A percentile compares a stretch with the other conserved stretches of the same genome.
Evolutionary conservation across 2,888 invertebrate genomes (phyloP).

Genomic region (Callyntrura guangdongensis): DNA sequence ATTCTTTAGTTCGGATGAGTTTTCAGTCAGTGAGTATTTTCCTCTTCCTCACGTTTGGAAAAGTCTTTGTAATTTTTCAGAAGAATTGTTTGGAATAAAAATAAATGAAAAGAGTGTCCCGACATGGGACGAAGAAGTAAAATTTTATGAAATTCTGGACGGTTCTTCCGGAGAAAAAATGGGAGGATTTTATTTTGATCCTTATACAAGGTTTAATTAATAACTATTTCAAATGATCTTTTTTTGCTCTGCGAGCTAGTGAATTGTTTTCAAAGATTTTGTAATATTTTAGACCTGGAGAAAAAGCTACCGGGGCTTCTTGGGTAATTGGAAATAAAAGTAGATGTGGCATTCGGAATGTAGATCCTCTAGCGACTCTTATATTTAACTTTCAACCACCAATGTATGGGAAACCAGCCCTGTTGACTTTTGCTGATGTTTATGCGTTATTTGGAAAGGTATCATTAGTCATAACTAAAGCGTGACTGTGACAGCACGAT

Average conservation of each 20-base stretch:
- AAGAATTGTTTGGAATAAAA: conserved; percentile 92
- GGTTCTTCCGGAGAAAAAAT: conserved; percentile 85
- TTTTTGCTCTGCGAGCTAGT: background rate
- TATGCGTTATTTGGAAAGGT: conserved; percentile 91
- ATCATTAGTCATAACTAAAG: conserved; percentile 71
- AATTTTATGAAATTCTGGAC: conserved; percentile 93
- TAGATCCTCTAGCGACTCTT: conserved; percentile 91
- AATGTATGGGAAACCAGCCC: conserved; percentile 88
- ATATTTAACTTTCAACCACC: conserved; percentile 94
- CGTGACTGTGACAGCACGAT: background rate
- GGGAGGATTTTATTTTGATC: conserved; percentile 84
- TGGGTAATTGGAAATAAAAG: conserved; percentile 92
- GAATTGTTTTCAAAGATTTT: background rate
- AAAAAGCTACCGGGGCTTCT: conserved; percentile 89
- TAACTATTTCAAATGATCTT: conserved; percentile 18
- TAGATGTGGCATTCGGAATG: conserved; percentile 89
- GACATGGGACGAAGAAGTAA: conserved; percentile 94
- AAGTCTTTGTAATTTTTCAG: conserved; percentile 92
- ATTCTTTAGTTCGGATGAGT: conserved; percentile 87
- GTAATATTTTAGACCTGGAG: conserved; percentile 69
- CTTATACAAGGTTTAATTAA: conserved; percentile 83
- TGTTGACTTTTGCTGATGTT: conserved; percentile 92
- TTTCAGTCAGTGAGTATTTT: conserved; percentile 92
- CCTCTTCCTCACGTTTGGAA: conserved; percentile 93
- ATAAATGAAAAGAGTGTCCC: conserved; percentile 88